Evolutionary conservation across 1,140 invertebrate species (phyloP), one percentile per base, ranked within the genome.

Genomic region (Eurosta solidaginis): DNA sequence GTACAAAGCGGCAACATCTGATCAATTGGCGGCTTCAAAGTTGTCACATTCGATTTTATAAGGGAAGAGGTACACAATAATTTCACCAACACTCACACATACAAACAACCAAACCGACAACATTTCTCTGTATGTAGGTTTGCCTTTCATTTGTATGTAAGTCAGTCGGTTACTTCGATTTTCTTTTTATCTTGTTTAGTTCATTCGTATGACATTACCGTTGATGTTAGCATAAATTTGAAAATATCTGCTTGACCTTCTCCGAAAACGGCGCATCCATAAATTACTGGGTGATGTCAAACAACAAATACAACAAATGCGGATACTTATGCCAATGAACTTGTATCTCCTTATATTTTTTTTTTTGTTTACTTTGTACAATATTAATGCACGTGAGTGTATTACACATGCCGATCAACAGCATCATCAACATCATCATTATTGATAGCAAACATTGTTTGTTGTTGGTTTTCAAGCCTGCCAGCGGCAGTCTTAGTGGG

Each of bases 211-310:
- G 59, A 22, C 59, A 68, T 68, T 40, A 29, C 36, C 40, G 59
- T 42, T 68, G 40, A 68, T 68, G 59, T 20, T 68, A 40, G 59
- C 59, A 68, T 68, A 68, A 68, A 68, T 68, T 68, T 68, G 36
- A 29, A 68, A 68, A 68, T 68, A 68, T 68, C 59, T 68, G 59
- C 59, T 68, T 68, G 59, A 68, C 59, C 59, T 68, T 68, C 59
- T 68, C 59, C 33, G 59, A 68, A 68, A 68, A 33, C n/a, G 59
- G 59, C 59, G 20, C 59, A 68, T 68, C 59, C 36, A 68, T 68
- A 68, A 68, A 68, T 68, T 68, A 33, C 10, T n/a, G 59, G 10
- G 36, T 33, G 59, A 68, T 68, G 40, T n/a, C 25, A 68, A 68
- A 40, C 59, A 29, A 68, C 50, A 54, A 14, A 29, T 20, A 42